These are phyloP conservation scores for Heliconius ismenius DNA, from an alignment of 2,888 invertebrate genomes.

Conservation along the genomic window DNA sequence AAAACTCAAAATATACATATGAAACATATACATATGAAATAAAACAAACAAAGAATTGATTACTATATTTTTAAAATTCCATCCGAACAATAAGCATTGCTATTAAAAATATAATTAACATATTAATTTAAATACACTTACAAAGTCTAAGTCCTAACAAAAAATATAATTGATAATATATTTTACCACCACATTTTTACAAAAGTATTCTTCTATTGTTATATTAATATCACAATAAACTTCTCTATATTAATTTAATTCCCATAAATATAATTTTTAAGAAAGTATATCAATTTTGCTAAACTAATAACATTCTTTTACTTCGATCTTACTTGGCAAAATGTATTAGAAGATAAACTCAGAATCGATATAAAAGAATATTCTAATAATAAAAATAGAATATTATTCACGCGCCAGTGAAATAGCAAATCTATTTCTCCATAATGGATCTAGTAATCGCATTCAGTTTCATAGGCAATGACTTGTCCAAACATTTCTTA, in stretches of 20 bases:
- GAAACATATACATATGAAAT: background rate
- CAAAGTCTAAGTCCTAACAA: background rate
- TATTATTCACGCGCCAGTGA: conserved; percentile 42
- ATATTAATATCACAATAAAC: background rate
- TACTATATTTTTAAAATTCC: no score
- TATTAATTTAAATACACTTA: background rate
- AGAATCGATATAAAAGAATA: conserved; percentile 26
- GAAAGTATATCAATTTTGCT: conserved; percentile 25
- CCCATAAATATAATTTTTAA: conserved; percentile 7
- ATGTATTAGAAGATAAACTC: conserved; percentile 24
- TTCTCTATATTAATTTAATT: background rate
- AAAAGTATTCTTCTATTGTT: no score
- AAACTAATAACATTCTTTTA: conserved; percentile 30
- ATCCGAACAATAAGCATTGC: background rate
- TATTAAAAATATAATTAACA: background rate
- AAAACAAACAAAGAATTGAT: no score
- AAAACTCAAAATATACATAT: background rate
- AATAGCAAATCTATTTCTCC: conserved; percentile 42
- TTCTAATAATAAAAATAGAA: conserved; percentile 36
- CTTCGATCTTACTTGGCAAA: conserved; percentile 31
- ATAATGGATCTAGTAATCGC: conserved; percentile 27
- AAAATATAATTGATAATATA: background rate
- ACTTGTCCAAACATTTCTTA: conserved; percentile 24
- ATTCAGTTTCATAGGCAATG: background rate
- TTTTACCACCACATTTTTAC: background rate